These are phyloP conservation scores for Danio jaintianensis DNA, from an alignment of 2,797 vertebrate species.

Conservation along the genomic window DNA sequence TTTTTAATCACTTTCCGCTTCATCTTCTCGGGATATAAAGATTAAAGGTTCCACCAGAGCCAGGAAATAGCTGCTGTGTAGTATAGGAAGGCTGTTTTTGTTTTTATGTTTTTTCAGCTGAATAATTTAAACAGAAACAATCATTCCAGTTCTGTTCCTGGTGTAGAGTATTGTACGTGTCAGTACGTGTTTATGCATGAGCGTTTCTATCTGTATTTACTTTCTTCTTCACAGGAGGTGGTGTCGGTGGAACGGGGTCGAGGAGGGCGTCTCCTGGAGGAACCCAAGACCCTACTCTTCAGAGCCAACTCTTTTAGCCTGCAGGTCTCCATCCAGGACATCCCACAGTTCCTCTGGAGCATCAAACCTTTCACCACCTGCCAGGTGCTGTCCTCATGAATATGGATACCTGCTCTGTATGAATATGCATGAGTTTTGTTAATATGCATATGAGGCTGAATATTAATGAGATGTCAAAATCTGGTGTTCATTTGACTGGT, in stretches of 20 bases:
- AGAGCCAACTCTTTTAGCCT: conserved; percentile 92
- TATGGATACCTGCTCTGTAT: conserved; percentile 27
- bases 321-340: conserved; percentile 95
- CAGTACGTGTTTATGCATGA: conserved; percentile 8
- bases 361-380: conserved; percentile 97
- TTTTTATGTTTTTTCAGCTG: conserved; percentile 1
- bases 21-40: conserved; percentile 18
- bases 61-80: conserved; percentile 26
- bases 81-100: conserved; percentile 3
- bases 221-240: conserved; percentile 84
- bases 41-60: conserved; percentile 34
- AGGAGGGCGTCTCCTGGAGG: conserved; percentile 92
- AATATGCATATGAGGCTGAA: conserved; percentile 57
- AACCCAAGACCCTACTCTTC: conserved; percentile 93
- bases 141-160: conserved; percentile 23
- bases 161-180: not conserved
- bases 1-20: conserved; percentile 44
- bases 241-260: conserved; percentile 87
- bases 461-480: conserved; percentile 44
- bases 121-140: conserved; percentile 36
- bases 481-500: conserved; percentile 41
- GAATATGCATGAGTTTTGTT: conserved; percentile 47
- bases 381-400: conserved; percentile 81
- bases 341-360: conserved; percentile 95
- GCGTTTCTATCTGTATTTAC: conserved; percentile 7